Conservation (phyloP, 2,797 vertebrate species). For the Lithobates sylvaticus region DNA sequence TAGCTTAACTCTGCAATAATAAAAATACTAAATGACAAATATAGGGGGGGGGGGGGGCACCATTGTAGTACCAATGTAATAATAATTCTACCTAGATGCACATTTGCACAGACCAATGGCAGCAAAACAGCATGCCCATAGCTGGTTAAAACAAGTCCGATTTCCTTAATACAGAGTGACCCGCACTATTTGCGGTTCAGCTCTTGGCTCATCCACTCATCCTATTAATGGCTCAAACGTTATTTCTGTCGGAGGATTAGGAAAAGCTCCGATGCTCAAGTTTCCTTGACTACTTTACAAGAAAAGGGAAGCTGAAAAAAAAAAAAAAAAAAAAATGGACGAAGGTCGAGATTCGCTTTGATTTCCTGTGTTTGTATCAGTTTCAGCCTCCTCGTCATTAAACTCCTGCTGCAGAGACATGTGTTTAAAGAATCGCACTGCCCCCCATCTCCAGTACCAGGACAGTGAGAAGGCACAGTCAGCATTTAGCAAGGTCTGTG, state of each 20-base stretch:
- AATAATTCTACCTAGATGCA: too few species aligned
- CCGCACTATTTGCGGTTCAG: background rate
- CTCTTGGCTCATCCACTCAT: conserved; percentile 32
- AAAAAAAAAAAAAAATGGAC: background rate
- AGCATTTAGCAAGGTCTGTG: background rate
- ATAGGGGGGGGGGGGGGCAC: too few species aligned
- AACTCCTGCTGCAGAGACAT: conserved; percentile 5
- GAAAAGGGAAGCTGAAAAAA: background rate
- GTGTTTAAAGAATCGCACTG: conserved; percentile 5
- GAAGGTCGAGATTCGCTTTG: background rate
- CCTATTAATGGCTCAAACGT: conserved; percentile 45
- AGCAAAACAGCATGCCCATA: background rate
- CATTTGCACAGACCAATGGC: too few species aligned
- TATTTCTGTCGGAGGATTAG: conserved; percentile 47
- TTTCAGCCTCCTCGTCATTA: background rate
- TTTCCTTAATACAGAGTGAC: background rate
- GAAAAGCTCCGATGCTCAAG: conserved; percentile 8
- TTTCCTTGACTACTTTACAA: background rate
- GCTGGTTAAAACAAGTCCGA: background rate
- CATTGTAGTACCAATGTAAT: too few species aligned
- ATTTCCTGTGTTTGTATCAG: conserved; percentile 19
- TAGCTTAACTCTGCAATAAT: too few species aligned
- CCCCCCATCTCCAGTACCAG: background rate
- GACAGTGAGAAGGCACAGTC: conserved; percentile 14
- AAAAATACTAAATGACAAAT: too few species aligned